Evolutionary conservation across 2,113 vertebrate genomes (phyloP).

Genomic region (Oxygymnocypris stewartii): DNA sequence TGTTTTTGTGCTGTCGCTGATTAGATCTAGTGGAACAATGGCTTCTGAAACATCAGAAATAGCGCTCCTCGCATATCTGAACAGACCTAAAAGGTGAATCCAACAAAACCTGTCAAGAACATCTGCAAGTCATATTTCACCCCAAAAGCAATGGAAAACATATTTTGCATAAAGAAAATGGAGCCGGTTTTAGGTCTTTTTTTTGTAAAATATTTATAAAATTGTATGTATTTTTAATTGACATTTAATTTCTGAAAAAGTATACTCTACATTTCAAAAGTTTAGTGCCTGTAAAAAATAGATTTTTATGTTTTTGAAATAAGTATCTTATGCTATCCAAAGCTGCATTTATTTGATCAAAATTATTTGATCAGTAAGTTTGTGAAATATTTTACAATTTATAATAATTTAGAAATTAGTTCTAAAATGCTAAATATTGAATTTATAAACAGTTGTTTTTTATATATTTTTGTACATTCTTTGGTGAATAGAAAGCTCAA

Average conservation of each 20-base stretch:
- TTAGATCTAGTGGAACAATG: not conserved
- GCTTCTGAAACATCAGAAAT: conserved; percentile 14
- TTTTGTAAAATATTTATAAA: not conserved
- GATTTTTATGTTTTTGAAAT: not conserved
- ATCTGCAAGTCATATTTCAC: not conserved
- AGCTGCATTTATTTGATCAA: not conserved
- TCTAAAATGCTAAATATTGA: too few species aligned
- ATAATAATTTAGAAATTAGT: too few species aligned
- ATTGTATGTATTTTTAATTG: not conserved
- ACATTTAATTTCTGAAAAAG: not conserved
- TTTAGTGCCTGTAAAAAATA: not conserved
- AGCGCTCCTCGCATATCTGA: not conserved
- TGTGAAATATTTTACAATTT: not conserved
- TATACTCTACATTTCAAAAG: not conserved
- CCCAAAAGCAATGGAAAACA: not conserved
- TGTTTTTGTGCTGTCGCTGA: not conserved
- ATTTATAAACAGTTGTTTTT: too few species aligned
- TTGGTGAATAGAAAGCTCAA: not conserved
- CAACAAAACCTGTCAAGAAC: not conserved
- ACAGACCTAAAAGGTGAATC: not conserved
- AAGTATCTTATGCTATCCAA: not conserved
- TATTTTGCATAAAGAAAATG: not conserved
- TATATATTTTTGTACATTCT: not conserved
- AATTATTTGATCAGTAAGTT: not conserved
- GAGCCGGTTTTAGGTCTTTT: not conserved